Evolutionary conservation across 2,888 invertebrate genomes (phyloP), one percentile per base, ranked within the genome.

Genomic region (Drosophila borealis): DNA sequence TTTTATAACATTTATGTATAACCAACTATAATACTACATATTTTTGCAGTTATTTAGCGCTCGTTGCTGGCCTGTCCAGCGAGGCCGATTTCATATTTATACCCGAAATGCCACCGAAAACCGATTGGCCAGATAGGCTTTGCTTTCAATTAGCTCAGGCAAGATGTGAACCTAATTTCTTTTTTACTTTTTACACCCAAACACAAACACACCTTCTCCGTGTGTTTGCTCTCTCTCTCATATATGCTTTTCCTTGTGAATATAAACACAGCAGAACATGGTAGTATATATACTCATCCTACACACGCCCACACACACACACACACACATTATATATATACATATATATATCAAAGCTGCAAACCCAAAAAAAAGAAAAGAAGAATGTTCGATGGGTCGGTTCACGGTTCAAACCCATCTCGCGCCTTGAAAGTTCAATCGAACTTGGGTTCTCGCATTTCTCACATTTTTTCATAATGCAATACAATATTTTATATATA

Each of bases 41-140:
- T 84, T 90, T 81, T 92, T 92, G 75, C 94, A 96, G 96, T 93
- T 97, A 97, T 94, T 94, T 98, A 93, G 96, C 97, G 91, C 94
- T 97, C 91, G 96, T 96, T 91, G 96, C 96, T 91, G 96, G 96
- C 92, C 94, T 97, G 88, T 95, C 96, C 91, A 94, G 95, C 89
- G 97, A 97, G 92, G 97, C 97, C 90, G 97, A 96, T 93, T 97
- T 95, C 95, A 95, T 96, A 92, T 97, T 98, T 94, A 95, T 97
- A 92, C 97, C 97, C 82, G 97, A 97, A 94, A 95, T 95, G 93
- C 97, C 97, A 90, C 96, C 97, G 91, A 95, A 89, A 86, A 92
- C 92, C 73, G 95, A 95, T 92, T 97, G 97, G 97, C 94, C 95
- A 84, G 94, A 94, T 86, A 94, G 94, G 90, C 93, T 97, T 84